Evolutionary conservation across 2,888 invertebrate species (phyloP).

Genomic region (Drosophila rellima): DNA sequence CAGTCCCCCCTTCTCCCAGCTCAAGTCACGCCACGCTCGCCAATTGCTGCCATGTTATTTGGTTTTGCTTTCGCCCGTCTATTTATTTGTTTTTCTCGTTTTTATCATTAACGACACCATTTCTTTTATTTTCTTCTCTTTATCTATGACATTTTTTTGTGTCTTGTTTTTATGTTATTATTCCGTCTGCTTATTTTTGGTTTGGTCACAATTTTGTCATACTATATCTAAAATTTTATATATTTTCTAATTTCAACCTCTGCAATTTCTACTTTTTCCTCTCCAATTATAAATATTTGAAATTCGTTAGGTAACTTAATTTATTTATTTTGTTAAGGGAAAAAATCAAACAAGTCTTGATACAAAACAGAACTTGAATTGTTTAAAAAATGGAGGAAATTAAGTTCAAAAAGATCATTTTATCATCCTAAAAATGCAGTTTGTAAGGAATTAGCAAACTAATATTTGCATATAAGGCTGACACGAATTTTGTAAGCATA

Average conservation of each 20-base stretch:
- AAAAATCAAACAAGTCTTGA: not conserved
- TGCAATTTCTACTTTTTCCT: not conserved
- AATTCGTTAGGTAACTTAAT: not conserved
- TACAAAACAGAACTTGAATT: not conserved
- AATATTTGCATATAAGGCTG: too few relatives aligned
- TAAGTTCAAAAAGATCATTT: too few relatives aligned
- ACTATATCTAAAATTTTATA: not conserved
- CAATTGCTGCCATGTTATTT: slow-evolving; percentile 40
- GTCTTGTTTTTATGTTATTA: not conserved
- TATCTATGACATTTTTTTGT: slow-evolving; percentile 4
- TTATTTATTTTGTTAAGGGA: not conserved
- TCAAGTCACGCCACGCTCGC: not conserved
- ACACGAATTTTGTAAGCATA: too few relatives aligned
- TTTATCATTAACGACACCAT: slow-evolving; percentile 57
- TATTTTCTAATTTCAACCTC: not conserved
- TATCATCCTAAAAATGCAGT: too few relatives aligned
- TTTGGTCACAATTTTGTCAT: not conserved
- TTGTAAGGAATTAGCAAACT: too few relatives aligned
- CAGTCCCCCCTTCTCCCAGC: not conserved
- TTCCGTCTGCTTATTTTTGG: not conserved
- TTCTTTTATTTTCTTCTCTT: slow-evolving; percentile 32
- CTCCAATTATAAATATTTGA: not conserved
- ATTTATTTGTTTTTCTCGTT: slow-evolving; percentile 33
- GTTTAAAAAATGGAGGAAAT: not conserved
- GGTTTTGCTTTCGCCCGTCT: slow-evolving; percentile 29